Percentiles rank a stretch among this genome's conserved stretches.
These are phyloP conservation scores for Porphyrio hochstetteri DNA, from an alignment of 2,113 vertebrate species.

Conservation along the genomic window DNA sequence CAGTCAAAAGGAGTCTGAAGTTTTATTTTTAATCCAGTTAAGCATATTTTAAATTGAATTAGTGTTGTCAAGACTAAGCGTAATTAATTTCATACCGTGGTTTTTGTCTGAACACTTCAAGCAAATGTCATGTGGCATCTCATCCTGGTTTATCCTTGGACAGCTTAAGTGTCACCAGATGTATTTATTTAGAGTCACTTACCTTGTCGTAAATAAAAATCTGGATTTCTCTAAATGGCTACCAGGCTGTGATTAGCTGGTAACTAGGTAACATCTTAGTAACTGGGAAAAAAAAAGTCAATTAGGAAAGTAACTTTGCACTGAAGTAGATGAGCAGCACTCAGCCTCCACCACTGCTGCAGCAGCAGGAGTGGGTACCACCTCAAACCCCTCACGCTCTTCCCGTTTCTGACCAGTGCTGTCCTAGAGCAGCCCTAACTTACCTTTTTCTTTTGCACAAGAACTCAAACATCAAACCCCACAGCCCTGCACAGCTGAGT, in stretches of 20 bases:
- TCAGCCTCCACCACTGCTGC: background rate
- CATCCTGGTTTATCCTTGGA: background rate
- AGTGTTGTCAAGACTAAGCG: background rate
- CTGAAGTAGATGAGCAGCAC: background rate
- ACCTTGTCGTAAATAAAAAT: background rate
- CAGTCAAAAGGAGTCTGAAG: background rate
- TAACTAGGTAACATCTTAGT: slow-evolving; percentile 19
- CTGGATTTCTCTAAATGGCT: background rate
- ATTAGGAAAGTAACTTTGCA: background rate
- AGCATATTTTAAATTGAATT: slow-evolving; percentile 25
- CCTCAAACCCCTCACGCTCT: background rate
- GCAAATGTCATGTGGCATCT: background rate
- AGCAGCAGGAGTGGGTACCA: background rate
- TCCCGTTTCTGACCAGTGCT: background rate
- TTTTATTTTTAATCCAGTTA: slow-evolving; percentile 40
- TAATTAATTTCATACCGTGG: background rate
- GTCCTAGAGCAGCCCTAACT: background rate
- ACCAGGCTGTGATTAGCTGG: background rate
- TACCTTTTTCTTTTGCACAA: background rate
- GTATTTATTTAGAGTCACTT: background rate
- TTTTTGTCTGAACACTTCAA: background rate
- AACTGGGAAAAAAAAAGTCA: background rate
- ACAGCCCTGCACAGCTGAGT: background rate
- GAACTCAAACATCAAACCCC: background rate
- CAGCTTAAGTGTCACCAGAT: background rate